Evolutionary conservation across 2,888 invertebrate species (phyloP).

Genomic region (Thalpophila matura): DNA sequence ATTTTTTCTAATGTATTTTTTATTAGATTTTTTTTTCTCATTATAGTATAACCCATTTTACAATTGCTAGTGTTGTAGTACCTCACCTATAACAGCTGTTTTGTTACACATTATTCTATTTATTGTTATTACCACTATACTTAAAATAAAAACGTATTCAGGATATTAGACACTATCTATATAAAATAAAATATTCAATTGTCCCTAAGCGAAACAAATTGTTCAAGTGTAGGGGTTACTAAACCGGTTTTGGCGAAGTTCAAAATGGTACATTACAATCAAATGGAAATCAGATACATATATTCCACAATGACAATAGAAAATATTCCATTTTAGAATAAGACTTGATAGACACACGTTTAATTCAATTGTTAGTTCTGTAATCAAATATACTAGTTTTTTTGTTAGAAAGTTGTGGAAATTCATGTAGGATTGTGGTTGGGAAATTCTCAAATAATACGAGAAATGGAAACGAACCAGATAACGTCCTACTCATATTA

Average conservation of each 20-base stretch:
- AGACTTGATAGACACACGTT: slow-evolving; percentile 51
- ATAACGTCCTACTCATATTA: too few relatives aligned
- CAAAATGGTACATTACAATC: slow-evolving; percentile 39
- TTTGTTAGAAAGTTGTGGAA: slow-evolving; percentile 17
- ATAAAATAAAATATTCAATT: slow-evolving; percentile 53
- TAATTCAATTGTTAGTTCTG: slow-evolving; percentile 41
- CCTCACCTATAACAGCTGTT: slow-evolving; percentile 19
- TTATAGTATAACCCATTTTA: neutral
- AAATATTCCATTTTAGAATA: slow-evolving; percentile 38
- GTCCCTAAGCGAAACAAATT: slow-evolving; percentile 37
- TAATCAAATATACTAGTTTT: slow-evolving; percentile 18
- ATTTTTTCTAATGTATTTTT: too few relatives aligned
- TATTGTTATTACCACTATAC: slow-evolving; percentile 29
- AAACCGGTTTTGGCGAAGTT: slow-evolving; percentile 45
- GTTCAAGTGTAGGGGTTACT: slow-evolving; percentile 28
- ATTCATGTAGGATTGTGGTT: slow-evolving; percentile 4
- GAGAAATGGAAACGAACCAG: neutral
- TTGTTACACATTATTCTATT: slow-evolving; percentile 26
- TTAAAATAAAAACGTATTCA: slow-evolving; percentile 24
- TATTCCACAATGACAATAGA: slow-evolving; percentile 39
- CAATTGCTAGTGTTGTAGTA: neutral
- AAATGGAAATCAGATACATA: slow-evolving; percentile 56
- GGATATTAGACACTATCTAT: slow-evolving; percentile 40
- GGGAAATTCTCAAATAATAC: slow-evolving; percentile 1
- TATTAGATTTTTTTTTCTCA: neutral